Base-by-base conservation (phyloP, 2,888 invertebrate species). In the Tiliacea citrago region DNA sequence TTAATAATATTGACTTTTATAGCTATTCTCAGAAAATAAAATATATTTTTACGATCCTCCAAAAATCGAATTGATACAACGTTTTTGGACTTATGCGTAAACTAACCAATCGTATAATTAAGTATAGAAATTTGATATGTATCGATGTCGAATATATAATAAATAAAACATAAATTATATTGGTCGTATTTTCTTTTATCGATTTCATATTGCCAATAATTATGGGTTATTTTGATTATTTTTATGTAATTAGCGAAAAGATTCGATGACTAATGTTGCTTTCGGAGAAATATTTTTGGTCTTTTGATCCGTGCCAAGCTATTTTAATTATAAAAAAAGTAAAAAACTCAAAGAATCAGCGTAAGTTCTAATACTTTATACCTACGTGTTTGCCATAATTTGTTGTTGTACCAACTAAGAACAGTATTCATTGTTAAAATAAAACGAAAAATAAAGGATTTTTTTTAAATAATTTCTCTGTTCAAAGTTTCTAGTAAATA, bases 1-100 rank as follows among this genome's bases (percentile, higher is more conserved):
- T 87, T 75, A 86, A 84, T 78, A 85, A 77, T 81, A 85, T 84
- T 77, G 77, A 79, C 74, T 81, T 86, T 82, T 86, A 86, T 86
- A 62, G 71, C 73, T 68, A 55, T 76, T 85, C 73, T 75, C 49
- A 45, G 69, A 77, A 77, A 69, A 75, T 76, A 73, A 81, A 75
- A 83, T 77, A 76, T 79, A 72, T 77, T 81, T 82, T 86, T 77
- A 86, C 71, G 84, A 84, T 75, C 71, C 57, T 35, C 62, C 73
- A 67, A 80, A 83, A 73, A 81, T 75, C 62, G 66, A 76, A 77
- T 75, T 61, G 75, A 70, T 80, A 78, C 69, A 76, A 69, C 57
- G 39, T 68, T 84, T 79, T 80, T 58, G 68, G 58, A 65, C 69
- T 73, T 72, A 69, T 77, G 75, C 68, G 68, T 70, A 71, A 82